Percentiles rank a stretch among this genome's conserved stretches.
phyloP scores from a whole-genome alignment of 1,140 invertebrate genomes.

The Drusus annulatus region DNA sequence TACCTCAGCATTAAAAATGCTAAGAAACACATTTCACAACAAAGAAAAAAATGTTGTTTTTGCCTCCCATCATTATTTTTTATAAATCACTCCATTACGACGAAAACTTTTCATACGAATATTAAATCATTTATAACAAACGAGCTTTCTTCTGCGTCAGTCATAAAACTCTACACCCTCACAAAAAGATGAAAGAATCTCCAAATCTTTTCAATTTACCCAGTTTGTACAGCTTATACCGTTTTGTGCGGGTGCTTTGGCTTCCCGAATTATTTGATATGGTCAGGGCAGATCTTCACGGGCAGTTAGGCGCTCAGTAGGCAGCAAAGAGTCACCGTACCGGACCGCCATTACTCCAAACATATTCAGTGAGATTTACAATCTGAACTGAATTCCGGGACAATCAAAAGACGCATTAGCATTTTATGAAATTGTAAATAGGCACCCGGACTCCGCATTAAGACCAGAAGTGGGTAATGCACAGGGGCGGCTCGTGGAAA shows the following conservation, averaged over 20 bases:
- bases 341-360: conserved; percentile 28
- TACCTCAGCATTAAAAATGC: no score
- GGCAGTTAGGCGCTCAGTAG: conserved; percentile 49
- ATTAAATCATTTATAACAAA: background rate
- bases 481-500: no score
- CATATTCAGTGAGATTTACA: conserved; percentile 27
- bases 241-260: background rate
- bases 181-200: no score
- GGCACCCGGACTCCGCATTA: background rate
- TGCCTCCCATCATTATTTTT: background rate
- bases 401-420: conserved; percentile 30
- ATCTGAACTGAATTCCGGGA: conserved; percentile 1
- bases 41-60: no score
- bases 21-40: no score
- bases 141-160: no score
- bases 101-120: conserved; percentile 5
- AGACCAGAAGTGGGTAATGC: background rate
- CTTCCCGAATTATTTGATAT: background rate
- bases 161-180: no score
- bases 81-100: conserved; percentile 3
- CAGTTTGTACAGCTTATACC: background rate
- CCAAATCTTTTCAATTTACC: no score
- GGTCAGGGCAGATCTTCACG: conserved; percentile 36
- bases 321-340: conserved; percentile 24
- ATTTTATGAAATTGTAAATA: conserved; percentile 34